These are phyloP conservation scores for Drosophila emarginata DNA, from an alignment of 2,888 invertebrate species.

Conservation along the genomic window DNA sequence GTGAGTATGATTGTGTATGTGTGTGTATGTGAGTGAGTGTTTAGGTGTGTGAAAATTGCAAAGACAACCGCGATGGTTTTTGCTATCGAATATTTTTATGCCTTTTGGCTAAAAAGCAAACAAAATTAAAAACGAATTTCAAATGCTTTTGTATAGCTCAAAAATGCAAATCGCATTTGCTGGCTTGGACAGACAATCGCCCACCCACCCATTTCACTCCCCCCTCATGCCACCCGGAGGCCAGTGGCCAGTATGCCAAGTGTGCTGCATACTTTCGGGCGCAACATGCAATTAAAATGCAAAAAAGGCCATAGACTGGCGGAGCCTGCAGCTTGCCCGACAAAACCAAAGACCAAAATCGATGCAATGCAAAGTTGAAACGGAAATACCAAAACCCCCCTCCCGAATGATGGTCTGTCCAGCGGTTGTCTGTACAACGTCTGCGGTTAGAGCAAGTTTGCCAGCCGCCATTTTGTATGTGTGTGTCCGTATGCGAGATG, in stretches of 20 bases:
- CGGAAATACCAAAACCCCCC: constrained; percentile 50
- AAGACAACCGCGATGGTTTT: constrained; percentile 43
- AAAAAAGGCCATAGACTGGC: constrained; percentile 57
- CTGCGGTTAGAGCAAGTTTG: constrained; percentile 71
- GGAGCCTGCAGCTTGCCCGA: constrained; percentile 21
- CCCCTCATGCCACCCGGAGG: neutral
- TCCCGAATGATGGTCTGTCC: constrained; percentile 17
- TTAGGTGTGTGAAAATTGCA: constrained; percentile 29
- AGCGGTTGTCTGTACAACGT: constrained; percentile 59
- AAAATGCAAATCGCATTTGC: constrained; percentile 76
- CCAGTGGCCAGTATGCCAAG: constrained; percentile 42
- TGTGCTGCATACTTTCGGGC: constrained; percentile 68
- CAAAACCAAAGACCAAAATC: constrained; percentile 68
- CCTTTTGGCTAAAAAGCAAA: constrained; percentile 62
- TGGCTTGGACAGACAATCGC: constrained; percentile 20
- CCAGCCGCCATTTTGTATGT: constrained; percentile 27
- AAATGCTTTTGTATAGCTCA: constrained; percentile 64
- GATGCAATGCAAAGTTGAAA: constrained; percentile 67
- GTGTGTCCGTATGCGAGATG: neutral
- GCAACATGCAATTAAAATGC: constrained; percentile 78
- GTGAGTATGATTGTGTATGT: neutral
- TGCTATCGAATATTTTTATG: constrained; percentile 38
- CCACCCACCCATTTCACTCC: neutral
- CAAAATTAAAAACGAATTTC: constrained; percentile 70
- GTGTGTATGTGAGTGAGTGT: constrained; percentile 10